A percentile compares a stretch with the other conserved stretches of the same genome.
Evolutionary conservation across 1,140 invertebrate genomes (phyloP).

Genomic region (Anastrepha ludens): DNA sequence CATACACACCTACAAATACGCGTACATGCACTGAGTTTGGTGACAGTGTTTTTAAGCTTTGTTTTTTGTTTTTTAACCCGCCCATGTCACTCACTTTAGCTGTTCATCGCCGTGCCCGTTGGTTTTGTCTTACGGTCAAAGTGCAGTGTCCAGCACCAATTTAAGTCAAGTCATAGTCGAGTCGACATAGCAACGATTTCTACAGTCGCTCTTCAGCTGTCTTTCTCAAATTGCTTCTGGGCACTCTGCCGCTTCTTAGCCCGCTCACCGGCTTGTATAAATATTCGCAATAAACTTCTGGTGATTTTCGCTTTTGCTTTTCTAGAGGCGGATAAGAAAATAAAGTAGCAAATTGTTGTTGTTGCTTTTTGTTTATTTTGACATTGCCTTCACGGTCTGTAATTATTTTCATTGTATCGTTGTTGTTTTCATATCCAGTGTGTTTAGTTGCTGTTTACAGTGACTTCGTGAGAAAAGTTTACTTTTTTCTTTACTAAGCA

Average conservation of each 20-base stretch:
- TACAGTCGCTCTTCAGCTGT: background rate
- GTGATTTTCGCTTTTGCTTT: background rate
- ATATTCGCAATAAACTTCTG: background rate
- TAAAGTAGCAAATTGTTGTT: background rate
- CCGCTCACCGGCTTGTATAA: background rate
- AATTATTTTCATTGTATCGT: background rate
- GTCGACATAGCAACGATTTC: background rate
- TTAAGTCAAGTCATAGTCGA: background rate
- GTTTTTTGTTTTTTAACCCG: background rate
- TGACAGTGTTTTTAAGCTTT: background rate
- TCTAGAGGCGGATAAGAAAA: background rate
- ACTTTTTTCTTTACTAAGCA: too few relatives aligned
- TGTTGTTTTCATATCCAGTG: background rate
- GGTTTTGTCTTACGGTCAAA: background rate
- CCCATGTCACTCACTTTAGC: background rate
- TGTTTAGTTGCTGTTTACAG: too few relatives aligned
- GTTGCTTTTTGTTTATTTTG: background rate
- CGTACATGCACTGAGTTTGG: background rate
- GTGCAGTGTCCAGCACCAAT: slow-evolving; percentile 23
- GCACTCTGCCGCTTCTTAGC: background rate
- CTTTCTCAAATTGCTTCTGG: slow-evolving; percentile 25
- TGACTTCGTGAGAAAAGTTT: too few relatives aligned
- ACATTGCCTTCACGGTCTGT: background rate
- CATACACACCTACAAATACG: background rate
- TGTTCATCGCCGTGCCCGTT: background rate